Base-by-base conservation (phyloP, 2,888 invertebrate genomes). In the Dexiosoma caninum region DNA sequence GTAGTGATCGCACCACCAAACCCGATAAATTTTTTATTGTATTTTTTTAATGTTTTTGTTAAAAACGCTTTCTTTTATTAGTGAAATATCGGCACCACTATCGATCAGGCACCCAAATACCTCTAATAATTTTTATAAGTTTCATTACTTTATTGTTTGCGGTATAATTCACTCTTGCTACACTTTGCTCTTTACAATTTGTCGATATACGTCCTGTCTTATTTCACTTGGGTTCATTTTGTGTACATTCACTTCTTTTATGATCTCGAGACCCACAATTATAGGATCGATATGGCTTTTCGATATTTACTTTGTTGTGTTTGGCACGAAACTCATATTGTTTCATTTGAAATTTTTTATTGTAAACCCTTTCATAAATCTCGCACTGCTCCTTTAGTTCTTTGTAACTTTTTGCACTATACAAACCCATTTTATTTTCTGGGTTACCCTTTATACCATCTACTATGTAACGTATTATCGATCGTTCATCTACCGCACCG, bases 401-500 rank as follows among this genome's bases (percentile, higher is more conserved):
- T 55, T 64, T 64, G 19, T 64, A 59, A 53, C 30, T 64, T 40
- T 53, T 53, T 0, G 42, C 62, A 53, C 53, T 37, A 32, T 64
- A 64, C 7, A 74, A 40, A 6, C 8, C 2, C 12, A 74, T 44
- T 69, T 67, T 76, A 30, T 51, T 51, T 59, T 80, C 71, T 5
- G 14, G 32, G 30, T 53, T 75, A 5, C 60, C 75, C 27, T 59
- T 66, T 27, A 60, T 66, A 44, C 80, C 80, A 21, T 75, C 76
- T 1, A 42, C 59, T 2, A 71, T 71, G 14, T 80, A 80, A 7
- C 51, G 59, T 5, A 76, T 71, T 7, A 76, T n/a, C 5, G 76
- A 71, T 10, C 57, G 64, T 12, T 80, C 60, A 14, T 66, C 76
- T 35, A 80, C 75, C 21, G 27, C 9, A 46, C 64, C 75, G 46